Evolutionary conservation across 1,140 invertebrate species (phyloP).

Genomic region (Diachasma alloeum): DNA sequence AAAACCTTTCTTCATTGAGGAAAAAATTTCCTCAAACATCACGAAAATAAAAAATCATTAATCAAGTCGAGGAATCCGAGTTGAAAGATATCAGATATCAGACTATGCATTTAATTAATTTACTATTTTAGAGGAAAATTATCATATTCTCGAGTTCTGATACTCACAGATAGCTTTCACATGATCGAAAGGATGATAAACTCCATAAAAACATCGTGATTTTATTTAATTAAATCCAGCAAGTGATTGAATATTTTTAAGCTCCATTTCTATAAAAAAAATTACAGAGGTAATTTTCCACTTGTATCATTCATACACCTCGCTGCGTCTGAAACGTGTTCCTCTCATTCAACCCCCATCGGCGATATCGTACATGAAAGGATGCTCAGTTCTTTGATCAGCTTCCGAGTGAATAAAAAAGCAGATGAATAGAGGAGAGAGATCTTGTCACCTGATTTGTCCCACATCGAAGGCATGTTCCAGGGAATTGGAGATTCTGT

Average conservation of each 20-base stretch:
- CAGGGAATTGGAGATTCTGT: neutral
- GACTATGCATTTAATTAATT: too few species aligned
- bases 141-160: too few species aligned
- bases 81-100: too few species aligned
- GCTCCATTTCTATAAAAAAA: neutral
- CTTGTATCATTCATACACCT: constrained; percentile 4
- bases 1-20: too few species aligned
- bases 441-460: constrained; percentile 3
- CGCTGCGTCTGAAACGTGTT: neutral
- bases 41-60: too few species aligned
- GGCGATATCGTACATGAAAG: constrained; percentile 4
- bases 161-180: too few species aligned
- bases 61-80: too few species aligned
- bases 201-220: neutral
- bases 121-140: too few species aligned
- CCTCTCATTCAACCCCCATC: neutral
- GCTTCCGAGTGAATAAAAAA: neutral
- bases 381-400: constrained; percentile 17
- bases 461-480: neutral
- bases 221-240: neutral
- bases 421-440: neutral
- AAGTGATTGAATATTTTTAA: neutral
- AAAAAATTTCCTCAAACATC: too few species aligned
- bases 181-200: neutral
- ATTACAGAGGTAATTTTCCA: constrained; percentile 2